Evolutionary conservation across 2,888 invertebrate genomes (phyloP).

Genomic region (Andricus curvator): DNA sequence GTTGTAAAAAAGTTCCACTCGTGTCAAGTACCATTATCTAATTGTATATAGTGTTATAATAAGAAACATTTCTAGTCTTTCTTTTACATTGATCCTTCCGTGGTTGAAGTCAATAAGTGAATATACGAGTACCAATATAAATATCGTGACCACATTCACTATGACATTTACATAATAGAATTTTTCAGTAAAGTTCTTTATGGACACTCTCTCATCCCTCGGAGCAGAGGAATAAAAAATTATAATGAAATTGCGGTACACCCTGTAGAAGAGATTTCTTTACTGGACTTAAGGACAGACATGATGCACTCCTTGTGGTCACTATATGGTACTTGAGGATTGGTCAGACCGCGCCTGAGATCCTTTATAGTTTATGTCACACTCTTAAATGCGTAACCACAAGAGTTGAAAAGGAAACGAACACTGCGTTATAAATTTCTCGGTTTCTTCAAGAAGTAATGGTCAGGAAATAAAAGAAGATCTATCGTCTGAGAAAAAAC

Average conservation of each 20-base stretch:
- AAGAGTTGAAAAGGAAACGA: conserved; percentile 52
- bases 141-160: conserved; percentile 4
- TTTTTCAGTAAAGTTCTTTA: conserved; percentile 31
- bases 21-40: not conserved
- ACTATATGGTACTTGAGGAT: conserved; percentile 58
- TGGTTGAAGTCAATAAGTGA: conserved; percentile 7
- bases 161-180: conserved; percentile 24
- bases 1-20: not conserved
- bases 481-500: not conserved
- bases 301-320: conserved; percentile 65
- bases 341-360: conserved; percentile 64
- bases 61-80: not conserved
- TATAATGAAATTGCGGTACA: conserved; percentile 41
- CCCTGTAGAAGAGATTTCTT: conserved; percentile 26
- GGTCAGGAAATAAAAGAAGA: conserved; percentile 22
- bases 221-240: conserved; percentile 16
- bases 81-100: not conserved
- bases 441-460: conserved; percentile 44
- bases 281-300: conserved; percentile 40
- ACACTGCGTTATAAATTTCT: conserved; percentile 47
- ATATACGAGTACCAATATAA: conserved; percentile 15
- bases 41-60: not conserved
- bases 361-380: conserved; percentile 59
- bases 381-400: conserved; percentile 63
- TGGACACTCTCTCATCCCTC: not conserved